These are phyloP conservation scores for Betta splendens DNA, from an alignment of 2,797 vertebrate genomes.

Conservation along the genomic window DNA sequence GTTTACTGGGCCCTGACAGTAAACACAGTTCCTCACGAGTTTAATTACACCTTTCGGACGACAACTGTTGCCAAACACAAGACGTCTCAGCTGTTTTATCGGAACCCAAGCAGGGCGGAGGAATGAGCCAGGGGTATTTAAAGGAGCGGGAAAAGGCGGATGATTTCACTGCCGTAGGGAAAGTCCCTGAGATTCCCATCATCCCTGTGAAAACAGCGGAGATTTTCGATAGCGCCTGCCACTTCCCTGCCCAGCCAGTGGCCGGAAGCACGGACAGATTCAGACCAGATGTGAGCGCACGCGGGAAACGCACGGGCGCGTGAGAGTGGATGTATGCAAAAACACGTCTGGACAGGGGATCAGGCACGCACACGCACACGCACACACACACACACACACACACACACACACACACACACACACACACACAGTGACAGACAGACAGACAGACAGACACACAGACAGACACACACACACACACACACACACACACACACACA, in stretches of 20 bases:
- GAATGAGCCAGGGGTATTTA: constrained; percentile 78
- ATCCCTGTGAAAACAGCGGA: constrained; percentile 80
- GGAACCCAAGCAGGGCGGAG: constrained; percentile 74
- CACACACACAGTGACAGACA: constrained; percentile 23
- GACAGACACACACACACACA: constrained; percentile 23
- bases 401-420: constrained; percentile 1
- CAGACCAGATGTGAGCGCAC: constrained; percentile 80
- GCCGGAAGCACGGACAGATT: constrained; percentile 82
- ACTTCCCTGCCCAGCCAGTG: constrained; percentile 80
- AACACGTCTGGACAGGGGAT: too few species aligned
- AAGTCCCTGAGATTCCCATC: constrained; percentile 84
- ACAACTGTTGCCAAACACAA: constrained; percentile 77
- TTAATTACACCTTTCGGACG: constrained; percentile 77
- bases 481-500: too few species aligned
- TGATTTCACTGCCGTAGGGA: constrained; percentile 82
- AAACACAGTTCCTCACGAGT: constrained; percentile 73
- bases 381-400: too few species aligned
- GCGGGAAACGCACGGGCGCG: too few species aligned
- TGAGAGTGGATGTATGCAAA: too few species aligned
- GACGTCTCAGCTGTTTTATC: constrained; percentile 78
- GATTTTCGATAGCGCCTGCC: constrained; percentile 82
- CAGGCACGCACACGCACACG: too few species aligned
- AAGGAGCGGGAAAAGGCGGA: constrained; percentile 80
- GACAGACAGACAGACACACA: too few species aligned
- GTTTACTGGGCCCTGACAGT: constrained; percentile 71